These are phyloP conservation scores for Eciton burchellii DNA, from an alignment of 1,140 invertebrate species.

Conservation along the genomic window DNA sequence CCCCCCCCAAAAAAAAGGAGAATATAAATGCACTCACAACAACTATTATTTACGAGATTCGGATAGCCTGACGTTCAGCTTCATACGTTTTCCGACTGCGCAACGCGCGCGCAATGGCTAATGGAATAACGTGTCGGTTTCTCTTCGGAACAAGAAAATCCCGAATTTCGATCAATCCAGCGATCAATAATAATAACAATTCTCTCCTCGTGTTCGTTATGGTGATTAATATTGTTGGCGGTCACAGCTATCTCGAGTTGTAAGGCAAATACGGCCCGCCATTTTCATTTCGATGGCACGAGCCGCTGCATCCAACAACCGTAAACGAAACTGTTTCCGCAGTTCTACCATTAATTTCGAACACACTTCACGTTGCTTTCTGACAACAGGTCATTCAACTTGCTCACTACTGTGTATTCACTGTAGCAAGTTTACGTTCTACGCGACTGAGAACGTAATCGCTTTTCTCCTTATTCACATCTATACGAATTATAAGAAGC, in stretches of 20 bases:
- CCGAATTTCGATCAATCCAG: conserved; percentile 10
- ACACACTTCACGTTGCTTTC: conserved; percentile 13
- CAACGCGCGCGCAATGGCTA: not conserved
- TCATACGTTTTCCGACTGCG: too few species aligned
- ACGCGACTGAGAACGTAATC: not conserved
- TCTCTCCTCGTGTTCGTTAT: conserved; percentile 69
- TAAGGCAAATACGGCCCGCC: conserved; percentile 81
- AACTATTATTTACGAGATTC: conserved; percentile 1
- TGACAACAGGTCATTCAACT: not conserved
- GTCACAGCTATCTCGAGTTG: conserved; percentile 68
- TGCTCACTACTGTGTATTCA: too few species aligned
- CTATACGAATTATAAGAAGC: not conserved
- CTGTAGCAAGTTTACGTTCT: not conserved
- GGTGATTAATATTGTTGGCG: conserved; percentile 69
- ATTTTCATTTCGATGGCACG: conserved; percentile 80
- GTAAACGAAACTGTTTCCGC: conserved; percentile 17
- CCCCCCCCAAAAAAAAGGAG: not conserved
- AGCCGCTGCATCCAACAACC: conserved; percentile 59
- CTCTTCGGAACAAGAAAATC: conserved; percentile 40
- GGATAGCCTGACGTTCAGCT: too few species aligned
- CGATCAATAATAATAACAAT: not conserved
- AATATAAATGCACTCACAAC: not conserved
- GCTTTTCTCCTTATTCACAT: not conserved
- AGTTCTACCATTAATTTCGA: conserved; percentile 18
- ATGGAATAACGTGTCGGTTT: too few species aligned